These are phyloP conservation scores for Climacteris rufus DNA, from an alignment of 2,113 vertebrate species.

Conservation along the genomic window DNA sequence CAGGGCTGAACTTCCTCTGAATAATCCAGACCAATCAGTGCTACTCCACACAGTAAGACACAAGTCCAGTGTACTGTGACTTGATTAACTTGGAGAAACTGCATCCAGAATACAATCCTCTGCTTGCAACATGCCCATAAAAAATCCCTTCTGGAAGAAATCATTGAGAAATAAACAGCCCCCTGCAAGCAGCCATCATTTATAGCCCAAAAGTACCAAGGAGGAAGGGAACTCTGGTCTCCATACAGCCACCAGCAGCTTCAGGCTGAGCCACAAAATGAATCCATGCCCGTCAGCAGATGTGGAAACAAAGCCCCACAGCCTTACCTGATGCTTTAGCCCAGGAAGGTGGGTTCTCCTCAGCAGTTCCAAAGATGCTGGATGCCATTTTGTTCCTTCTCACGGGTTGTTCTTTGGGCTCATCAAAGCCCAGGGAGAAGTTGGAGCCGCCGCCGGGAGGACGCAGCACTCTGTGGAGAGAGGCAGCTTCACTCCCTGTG, in stretches of 20 bases:
- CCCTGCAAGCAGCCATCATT: not conserved
- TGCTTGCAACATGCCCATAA: not conserved
- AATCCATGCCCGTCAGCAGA: fast-evolving
- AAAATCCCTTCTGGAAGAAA: not conserved
- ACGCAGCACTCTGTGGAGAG: conserved; percentile 82
- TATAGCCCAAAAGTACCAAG: not conserved
- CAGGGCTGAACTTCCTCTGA: not conserved
- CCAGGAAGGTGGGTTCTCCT: conserved; percentile 82
- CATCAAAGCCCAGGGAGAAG: conserved; percentile 87
- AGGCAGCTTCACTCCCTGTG: not conserved
- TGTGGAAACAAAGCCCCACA: not conserved
- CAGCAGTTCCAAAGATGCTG: conserved; percentile 91
- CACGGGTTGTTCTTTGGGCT: conserved; percentile 77
- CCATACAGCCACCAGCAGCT: not conserved
- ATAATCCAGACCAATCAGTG: not conserved
- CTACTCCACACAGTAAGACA: not conserved
- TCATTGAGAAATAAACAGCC: not conserved
- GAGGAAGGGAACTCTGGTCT: not conserved
- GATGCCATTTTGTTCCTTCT: conserved; percentile 95
- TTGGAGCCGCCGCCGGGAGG: conserved; percentile 95
- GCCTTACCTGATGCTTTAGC: conserved; percentile 66
- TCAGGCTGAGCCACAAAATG: not conserved
- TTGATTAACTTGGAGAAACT: not conserved
- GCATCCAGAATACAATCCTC: not conserved
- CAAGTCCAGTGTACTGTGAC: not conserved